Evolutionary conservation across 2,113 vertebrate species (phyloP), one percentile per base, ranked within the genome.

Genomic region (Coreoperca whiteheadi): DNA sequence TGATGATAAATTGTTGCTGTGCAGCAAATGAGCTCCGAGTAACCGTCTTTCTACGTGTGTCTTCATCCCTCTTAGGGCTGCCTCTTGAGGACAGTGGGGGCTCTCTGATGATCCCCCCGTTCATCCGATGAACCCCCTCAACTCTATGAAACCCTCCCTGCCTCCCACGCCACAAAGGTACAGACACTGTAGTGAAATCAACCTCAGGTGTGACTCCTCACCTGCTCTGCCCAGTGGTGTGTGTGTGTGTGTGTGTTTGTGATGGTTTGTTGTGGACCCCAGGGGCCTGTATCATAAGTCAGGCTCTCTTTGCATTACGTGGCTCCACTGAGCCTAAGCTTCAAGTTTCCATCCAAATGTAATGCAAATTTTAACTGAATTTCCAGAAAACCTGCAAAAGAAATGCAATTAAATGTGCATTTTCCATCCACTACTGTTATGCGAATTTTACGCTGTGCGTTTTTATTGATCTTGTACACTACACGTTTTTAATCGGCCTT

Each of bases 61-160:
- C 41, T 82, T 21, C 76, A 23, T 83, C 28, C 86, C 68, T 77
- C 65, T 70, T 48, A 92, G 92, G 90, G 91, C 92, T 89, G 90
- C 94, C 89, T 91, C 90, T 88, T 88, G 74, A 93, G 82, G 92
- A 92, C 88, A 84, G 88, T 81, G 74, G 90, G 85, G 94, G 93
- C 77, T 92, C 91, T 83, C 88, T 85, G 51, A 91, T 94, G 87
- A 90, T 93, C 94, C 95, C 92, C 70, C 79, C 83, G 79, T 94
- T 95, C 94, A 92, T 94, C 97, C 91, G 93, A 97, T 97, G 97
- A 98, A 96, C 96, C 96, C 96, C 95, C 97, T 97, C 96, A 98
- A 98, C 96, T 97, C 97, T 94, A 97, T 98, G 97, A 99, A 99
- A 97, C 96, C 97, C 84, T 95, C 95, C 87, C 95, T 98, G 94